Percentiles rank a stretch among this genome's conserved stretches.
These are phyloP conservation scores for Thereva unica DNA, from an alignment of 2,888 invertebrate species.

Conservation along the genomic window DNA sequence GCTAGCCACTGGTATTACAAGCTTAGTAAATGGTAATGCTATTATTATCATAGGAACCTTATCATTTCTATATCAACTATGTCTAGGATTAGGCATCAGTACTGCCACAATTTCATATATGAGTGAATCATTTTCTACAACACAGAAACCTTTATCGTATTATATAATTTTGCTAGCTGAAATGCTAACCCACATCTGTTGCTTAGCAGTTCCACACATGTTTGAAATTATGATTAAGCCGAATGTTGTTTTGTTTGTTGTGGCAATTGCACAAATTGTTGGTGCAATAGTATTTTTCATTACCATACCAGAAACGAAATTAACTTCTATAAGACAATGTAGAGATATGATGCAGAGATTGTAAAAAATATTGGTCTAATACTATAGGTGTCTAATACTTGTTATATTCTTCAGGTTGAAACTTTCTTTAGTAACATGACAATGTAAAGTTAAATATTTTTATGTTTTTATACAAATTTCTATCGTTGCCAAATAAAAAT, in stretches of 20 bases:
- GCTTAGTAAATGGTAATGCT: background rate
- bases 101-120: background rate
- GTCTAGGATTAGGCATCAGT: conserved; percentile 16
- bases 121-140: conserved; percentile 9
- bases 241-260: background rate
- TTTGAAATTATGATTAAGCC: background rate
- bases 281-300: conserved; percentile 10
- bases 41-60: background rate
- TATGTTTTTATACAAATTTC: no score
- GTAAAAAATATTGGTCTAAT: no score
- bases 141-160: conserved; percentile 7
- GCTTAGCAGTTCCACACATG: background rate
- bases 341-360: background rate
- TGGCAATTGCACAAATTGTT: conserved; percentile 1
- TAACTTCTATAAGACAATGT: conserved; percentile 31
- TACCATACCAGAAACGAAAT: conserved; percentile 37
- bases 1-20: background rate
- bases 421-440: no score
- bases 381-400: no score
- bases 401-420: no score
- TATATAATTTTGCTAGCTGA: conserved; percentile 6
- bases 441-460: no score
- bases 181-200: background rate
- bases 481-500: no score
- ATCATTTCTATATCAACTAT: conserved; percentile 12